A percentile compares a stretch with the other conserved stretches of the same genome.
These are phyloP conservation scores for Netelia fuscicornis DNA, from an alignment of 2,888 invertebrate genomes.

Conservation along the genomic window DNA sequence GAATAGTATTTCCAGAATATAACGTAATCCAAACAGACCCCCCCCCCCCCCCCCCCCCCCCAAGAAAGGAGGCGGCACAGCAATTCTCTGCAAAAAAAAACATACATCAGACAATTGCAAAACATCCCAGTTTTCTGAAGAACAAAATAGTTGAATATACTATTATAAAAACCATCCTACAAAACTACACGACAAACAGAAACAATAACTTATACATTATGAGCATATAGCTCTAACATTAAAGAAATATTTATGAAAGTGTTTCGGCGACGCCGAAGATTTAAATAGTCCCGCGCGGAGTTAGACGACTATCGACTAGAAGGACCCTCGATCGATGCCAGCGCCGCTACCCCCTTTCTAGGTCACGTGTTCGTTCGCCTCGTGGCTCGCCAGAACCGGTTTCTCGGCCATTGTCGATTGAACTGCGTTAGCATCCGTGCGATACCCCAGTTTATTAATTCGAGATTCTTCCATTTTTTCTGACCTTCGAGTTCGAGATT, in stretches of 20 bases:
- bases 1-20: constrained; percentile 55
- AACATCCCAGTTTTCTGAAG: constrained; percentile 9
- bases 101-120: constrained; percentile 52
- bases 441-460: too few species aligned
- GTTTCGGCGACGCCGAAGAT: too few species aligned
- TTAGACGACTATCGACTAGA: too few species aligned
- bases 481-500: too few species aligned
- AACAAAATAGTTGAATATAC: constrained; percentile 52
- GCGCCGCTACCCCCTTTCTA: too few species aligned
- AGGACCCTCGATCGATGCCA: too few species aligned
- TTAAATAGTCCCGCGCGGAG: too few species aligned
- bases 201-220: constrained; percentile 57
- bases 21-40: constrained; percentile 60
- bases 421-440: too few species aligned
- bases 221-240: constrained; percentile 38
- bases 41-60: constrained; percentile 14
- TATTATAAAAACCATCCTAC: constrained; percentile 53
- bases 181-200: not conserved
- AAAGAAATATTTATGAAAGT: constrained; percentile 35
- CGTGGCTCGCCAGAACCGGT: too few species aligned
- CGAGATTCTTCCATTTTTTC: too few species aligned
- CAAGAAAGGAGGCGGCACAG: constrained; percentile 66
- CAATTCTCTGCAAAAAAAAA: constrained; percentile 66
- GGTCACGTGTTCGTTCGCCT: too few species aligned
- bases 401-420: too few species aligned